Evolutionary conservation across 2,113 vertebrate genomes (phyloP), one percentile per base, ranked within the genome.

Genomic region (Octodon degus): DNA sequence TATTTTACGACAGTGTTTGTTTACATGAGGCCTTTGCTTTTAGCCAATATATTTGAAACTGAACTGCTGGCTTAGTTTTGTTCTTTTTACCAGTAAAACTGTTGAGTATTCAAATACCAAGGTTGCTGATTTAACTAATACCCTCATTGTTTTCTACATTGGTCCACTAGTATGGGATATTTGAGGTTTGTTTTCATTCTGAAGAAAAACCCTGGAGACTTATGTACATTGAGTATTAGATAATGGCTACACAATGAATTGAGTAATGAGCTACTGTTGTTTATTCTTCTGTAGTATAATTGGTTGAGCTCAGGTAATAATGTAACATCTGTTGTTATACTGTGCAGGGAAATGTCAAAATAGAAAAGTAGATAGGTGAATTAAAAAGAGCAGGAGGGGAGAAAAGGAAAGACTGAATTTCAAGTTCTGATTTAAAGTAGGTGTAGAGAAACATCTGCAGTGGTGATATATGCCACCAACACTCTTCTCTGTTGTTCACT

Each of bases 211-310:
- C 91, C 84, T 97, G 68, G 97, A 98, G 97, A 97, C 82, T 58
- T 96, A 37, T 97, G 94, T 98, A 98, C 98, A 98, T 96, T 89
- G 93, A 98, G 97, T 94, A 98, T 72, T 1, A 96, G 53, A 10
- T 92, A 97, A 95, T 98, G 97, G 98, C 98, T 99, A 98, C 97
- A 98, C 98, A 99, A 96, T 98, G 99, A 98, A 98, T 98, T 98
- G 98, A 98, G 98, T 99, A 99, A 99, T 99, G 99, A 99, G 99
- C 99, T 99, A 99, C 99, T 99, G 99, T 99, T 99, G 99, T 99
- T 99, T 99, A 99, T 99, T 99, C 99, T 99, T 99, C 99, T 99
- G 98, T 99, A 99, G 98, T 99, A 99, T 99, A 99, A 99, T 99
- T 99, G 99, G 99, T 99, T 99, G 98, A 98, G 98, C 98, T 99